Conservation (phyloP, 2,888 invertebrate genomes). For the Empis stercorea region DNA sequence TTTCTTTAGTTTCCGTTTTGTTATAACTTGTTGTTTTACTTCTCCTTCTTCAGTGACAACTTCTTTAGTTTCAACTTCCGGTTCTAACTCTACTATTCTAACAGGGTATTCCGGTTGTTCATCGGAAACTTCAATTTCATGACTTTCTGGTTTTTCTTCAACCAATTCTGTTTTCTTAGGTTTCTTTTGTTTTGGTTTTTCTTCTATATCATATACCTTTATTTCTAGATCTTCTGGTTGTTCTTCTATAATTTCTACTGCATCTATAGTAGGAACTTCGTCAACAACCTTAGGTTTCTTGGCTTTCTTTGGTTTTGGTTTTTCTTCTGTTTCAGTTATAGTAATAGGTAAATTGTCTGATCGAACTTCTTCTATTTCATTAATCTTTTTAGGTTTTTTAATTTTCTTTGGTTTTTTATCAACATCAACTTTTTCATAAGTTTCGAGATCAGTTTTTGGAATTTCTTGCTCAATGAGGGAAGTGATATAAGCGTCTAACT, state of each 20-base stretch:
- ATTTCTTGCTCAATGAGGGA: constrained; percentile 31
- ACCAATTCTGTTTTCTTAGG: constrained; percentile 17
- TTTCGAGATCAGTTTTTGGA: constrained; percentile 33
- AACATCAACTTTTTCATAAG: constrained; percentile 33
- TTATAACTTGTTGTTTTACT: constrained; percentile 24
- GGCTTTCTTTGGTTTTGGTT: constrained; percentile 10
- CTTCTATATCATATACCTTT: constrained; percentile 16
- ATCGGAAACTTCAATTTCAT: constrained; percentile 21
- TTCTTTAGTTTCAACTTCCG: constrained; percentile 29
- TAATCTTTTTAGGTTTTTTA: constrained; percentile 19
- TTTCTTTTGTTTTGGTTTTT: constrained; percentile 14
- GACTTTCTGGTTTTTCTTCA: background rate
- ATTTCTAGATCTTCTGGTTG: constrained; percentile 25
- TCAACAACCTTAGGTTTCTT: constrained; percentile 12
- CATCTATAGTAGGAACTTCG: constrained; percentile 15
- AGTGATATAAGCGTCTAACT: constrained; percentile 31
- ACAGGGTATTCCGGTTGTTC: constrained; percentile 19
- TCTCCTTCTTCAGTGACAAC: constrained; percentile 20
- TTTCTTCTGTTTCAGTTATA: background rate
- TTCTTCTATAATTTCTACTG: constrained; percentile 24
- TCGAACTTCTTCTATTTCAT: constrained; percentile 2
- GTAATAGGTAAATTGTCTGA: background rate
- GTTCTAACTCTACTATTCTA: constrained; percentile 23
- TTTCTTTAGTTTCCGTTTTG: constrained; percentile 32
- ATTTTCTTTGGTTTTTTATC: constrained; percentile 27